Evolutionary conservation across 2,797 vertebrate species (phyloP).

Genomic region (Halcyon leucocephala): DNA sequence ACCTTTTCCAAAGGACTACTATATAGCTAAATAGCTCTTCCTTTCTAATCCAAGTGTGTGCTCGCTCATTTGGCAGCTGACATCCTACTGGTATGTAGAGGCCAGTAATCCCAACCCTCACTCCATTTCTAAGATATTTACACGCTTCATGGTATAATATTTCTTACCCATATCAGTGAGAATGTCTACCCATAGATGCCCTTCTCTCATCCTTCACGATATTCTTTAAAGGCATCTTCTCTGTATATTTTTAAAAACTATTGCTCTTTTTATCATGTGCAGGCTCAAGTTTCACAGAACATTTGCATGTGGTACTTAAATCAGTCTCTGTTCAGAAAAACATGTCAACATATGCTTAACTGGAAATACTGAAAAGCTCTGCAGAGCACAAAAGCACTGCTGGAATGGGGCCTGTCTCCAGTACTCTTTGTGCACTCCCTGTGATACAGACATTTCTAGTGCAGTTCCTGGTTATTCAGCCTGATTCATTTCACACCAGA

Average conservation of each 20-base stretch:
- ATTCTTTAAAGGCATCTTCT: neutral
- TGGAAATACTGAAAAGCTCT: neutral
- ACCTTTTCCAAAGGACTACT: neutral
- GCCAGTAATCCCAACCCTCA: neutral
- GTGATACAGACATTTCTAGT: neutral
- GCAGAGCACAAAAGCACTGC: neutral
- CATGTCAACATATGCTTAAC: neutral
- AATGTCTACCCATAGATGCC: neutral
- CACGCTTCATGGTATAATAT: neutral
- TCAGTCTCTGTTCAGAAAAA: neutral
- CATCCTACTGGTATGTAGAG: neutral
- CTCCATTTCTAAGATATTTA: neutral
- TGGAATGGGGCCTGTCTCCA: neutral
- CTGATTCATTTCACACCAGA: neutral
- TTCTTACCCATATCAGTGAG: neutral
- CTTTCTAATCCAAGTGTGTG: neutral
- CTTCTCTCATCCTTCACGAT: neutral
- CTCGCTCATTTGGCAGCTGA: neutral
- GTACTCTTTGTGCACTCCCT: neutral
- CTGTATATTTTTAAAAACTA: neutral
- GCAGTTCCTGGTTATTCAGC: neutral
- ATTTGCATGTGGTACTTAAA: neutral
- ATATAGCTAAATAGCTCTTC: neutral
- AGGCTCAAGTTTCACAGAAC: neutral
- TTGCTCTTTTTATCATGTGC: neutral